A percentile compares a stretch with the other conserved stretches of the same genome.
phyloP scores from a whole-genome alignment of 35 echinoderm and acorn worm species.

The Stichopus chloronotus region DNA sequence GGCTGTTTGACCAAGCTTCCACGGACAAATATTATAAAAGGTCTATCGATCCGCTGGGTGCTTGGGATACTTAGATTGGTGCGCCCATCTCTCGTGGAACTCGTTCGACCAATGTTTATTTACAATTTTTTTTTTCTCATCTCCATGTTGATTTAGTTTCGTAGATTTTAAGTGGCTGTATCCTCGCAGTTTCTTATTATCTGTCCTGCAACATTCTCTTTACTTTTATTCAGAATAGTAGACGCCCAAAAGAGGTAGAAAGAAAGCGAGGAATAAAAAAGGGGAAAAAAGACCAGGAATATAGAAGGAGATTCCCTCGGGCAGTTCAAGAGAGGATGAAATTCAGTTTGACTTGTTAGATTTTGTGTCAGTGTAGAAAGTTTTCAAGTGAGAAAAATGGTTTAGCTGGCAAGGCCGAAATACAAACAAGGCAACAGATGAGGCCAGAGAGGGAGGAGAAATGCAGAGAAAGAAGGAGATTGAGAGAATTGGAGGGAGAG shows the following conservation, averaged over 20 bases:
- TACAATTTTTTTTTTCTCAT: neutral
- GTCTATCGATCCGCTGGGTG: neutral
- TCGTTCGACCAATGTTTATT: neutral
- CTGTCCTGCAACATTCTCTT: neutral
- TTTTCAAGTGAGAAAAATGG: neutral
- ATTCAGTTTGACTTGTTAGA: neutral
- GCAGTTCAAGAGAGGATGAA: neutral
- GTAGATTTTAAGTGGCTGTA: neutral
- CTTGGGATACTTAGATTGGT: neutral
- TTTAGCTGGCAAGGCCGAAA: neutral
- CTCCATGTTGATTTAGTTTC: conserved; percentile 3
- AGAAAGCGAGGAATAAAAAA: neutral
- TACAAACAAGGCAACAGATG: neutral
- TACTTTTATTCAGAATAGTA: neutral
- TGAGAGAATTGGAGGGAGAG: neutral
- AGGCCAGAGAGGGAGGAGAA: neutral
- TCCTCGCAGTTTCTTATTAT: neutral
- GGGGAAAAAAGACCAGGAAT: neutral
- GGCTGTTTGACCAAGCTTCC: conserved; percentile 1
- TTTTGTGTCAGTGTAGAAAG: neutral
- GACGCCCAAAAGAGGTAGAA: neutral
- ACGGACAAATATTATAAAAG: conserved; percentile 22
- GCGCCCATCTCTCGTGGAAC: neutral
- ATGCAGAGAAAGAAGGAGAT: neutral
- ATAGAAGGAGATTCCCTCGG: neutral